These are phyloP conservation scores for Rhopalosiphum padi DNA, from an alignment of 1,140 invertebrate genomes.

Conservation along the genomic window DNA sequence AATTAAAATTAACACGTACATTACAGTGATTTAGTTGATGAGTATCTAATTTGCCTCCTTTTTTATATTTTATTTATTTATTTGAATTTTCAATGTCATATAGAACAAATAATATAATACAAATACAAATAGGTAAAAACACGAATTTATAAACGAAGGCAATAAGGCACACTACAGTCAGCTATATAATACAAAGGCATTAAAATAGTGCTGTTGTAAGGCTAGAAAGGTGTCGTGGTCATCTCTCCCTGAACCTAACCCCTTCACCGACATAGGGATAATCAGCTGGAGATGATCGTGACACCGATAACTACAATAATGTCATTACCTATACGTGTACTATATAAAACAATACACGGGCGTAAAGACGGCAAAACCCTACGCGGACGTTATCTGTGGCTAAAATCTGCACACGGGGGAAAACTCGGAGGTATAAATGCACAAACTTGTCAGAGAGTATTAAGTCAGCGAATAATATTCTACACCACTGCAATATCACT, in stretches of 20 bases:
- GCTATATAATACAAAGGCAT: not conserved
- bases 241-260: not conserved
- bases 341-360: not conserved
- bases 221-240: not conserved
- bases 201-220: not conserved
- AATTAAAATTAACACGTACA: too few species aligned
- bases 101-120: too few species aligned
- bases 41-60: too few species aligned
- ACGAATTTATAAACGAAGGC: not conserved
- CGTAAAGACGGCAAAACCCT: not conserved
- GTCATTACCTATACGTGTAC: not conserved
- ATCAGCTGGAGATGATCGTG: not conserved
- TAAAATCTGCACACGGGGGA: not conserved
- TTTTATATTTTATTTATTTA: too few species aligned
- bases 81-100: too few species aligned
- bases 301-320: not conserved
- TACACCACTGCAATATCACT: not conserved
- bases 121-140: too few species aligned
- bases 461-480: not conserved
- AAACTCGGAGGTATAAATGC: not conserved
- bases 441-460: not conserved
- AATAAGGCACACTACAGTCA: not conserved
- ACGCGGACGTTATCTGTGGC: not conserved
- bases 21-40: too few species aligned
- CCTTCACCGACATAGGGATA: not conserved